phyloP scores from a whole-genome alignment of 2,888 invertebrate genomes.

The Pilophorus perplexus region DNA sequence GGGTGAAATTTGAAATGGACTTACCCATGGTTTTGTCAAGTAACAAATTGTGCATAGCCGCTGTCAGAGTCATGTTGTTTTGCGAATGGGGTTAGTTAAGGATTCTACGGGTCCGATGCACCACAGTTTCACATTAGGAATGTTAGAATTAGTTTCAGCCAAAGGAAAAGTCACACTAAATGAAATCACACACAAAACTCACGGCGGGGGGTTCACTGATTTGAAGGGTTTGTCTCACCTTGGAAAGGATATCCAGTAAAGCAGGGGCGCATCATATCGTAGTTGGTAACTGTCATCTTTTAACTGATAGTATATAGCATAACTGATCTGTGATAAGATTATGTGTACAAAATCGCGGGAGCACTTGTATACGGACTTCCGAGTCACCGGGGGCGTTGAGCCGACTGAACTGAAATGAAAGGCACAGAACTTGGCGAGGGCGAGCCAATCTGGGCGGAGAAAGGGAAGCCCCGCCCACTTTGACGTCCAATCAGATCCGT shows the following conservation, averaged over 20 bases:
- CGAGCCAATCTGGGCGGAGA: background rate
- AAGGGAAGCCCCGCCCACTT: conserved; percentile 18
- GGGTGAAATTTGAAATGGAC: conserved; percentile 40
- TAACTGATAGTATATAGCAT: conserved; percentile 4
- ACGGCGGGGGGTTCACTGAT: conserved; percentile 20
- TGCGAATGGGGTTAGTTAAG: conserved; percentile 11
- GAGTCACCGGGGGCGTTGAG: conserved; percentile 24
- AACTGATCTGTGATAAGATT: no score
- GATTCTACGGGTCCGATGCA: conserved; percentile 28
- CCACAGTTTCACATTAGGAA: conserved; percentile 29
- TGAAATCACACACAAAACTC: conserved; percentile 24
- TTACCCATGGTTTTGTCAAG: conserved; percentile 47
- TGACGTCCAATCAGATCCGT: background rate
- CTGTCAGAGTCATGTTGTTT: conserved; percentile 45
- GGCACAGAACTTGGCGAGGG: background rate
- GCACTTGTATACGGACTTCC: no score
- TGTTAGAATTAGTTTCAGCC: background rate
- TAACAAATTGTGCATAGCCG: conserved; percentile 47
- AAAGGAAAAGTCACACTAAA: no score
- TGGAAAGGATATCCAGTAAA: conserved; percentile 55
- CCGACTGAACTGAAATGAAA: conserved; percentile 34
- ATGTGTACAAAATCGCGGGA: conserved; percentile 11
- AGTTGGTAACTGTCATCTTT: conserved; percentile 53
- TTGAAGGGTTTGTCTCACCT: conserved; percentile 50
- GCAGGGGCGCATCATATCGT: conserved; percentile 54